phyloP scores from a whole-genome alignment of 2,888 invertebrate genomes.

The Baronia brevicornis region DNA sequence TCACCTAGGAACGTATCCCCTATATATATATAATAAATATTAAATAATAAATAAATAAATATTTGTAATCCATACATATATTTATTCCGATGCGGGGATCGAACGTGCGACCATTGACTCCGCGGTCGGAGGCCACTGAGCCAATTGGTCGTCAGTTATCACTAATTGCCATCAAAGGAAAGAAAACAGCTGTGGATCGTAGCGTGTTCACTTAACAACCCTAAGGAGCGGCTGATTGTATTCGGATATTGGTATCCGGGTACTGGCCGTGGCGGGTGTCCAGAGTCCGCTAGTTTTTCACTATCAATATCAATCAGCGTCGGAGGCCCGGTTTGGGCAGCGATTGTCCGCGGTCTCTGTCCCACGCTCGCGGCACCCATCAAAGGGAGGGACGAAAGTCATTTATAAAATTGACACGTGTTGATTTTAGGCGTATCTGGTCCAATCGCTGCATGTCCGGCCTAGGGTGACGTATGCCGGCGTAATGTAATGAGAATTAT shows the following conservation, averaged over 20 bases:
- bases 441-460: constrained; percentile 20
- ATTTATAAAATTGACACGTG: constrained; percentile 61
- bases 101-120: too few relatives aligned
- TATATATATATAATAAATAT: too few relatives aligned
- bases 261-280: constrained; percentile 9
- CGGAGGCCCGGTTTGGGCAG: constrained; percentile 17
- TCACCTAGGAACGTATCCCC: too few relatives aligned
- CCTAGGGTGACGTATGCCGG: constrained; percentile 12
- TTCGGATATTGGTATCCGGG: not conserved
- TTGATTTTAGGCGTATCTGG: constrained; percentile 35
- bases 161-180: too few relatives aligned
- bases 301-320: constrained; percentile 64
- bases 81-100: too few relatives aligned
- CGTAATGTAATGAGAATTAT: constrained; percentile 6
- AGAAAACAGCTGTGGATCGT: too few relatives aligned
- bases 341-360: constrained; percentile 21
- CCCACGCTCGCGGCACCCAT: constrained; percentile 46
- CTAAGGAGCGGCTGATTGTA: constrained; percentile 3
- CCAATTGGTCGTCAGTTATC: too few relatives aligned
- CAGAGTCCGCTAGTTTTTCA: constrained; percentile 23
- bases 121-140: too few relatives aligned
- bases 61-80: too few relatives aligned
- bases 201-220: too few relatives aligned
- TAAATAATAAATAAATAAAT: too few relatives aligned
- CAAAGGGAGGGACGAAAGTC: constrained; percentile 40